Evolutionary conservation across 2,888 invertebrate species (phyloP), one percentile per base, ranked within the genome.

Genomic region (Pantelozetes paolii): DNA sequence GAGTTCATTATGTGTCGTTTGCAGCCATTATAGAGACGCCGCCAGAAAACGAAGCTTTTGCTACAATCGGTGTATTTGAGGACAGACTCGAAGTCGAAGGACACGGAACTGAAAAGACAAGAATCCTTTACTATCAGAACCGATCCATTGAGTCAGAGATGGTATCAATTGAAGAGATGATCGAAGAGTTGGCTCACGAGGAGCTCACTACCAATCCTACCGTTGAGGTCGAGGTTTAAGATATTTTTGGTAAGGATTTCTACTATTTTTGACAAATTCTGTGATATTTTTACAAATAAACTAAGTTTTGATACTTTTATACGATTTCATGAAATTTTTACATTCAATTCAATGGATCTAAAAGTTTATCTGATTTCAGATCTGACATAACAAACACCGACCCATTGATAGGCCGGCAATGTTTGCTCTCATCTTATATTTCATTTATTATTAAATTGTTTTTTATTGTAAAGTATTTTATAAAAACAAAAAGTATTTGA

Each of bases 21-120:
- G 80, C 80, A 15, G 83, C 81, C 18, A 79, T 82, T 6, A 78
- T 83, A 20, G 82, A 83, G 75, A 80, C 80, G 6, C 77, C 79
- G 9, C 78, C 80, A 1, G 79, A 78, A 30, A 76, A 76, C 2
- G 64, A 78, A 78, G 76, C 79, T 75, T 82, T 80, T 77, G 81
- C 81, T 15, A 81, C 81, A 3, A 79, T 79, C 23, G 77, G 79
- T 67, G 74, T 82, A 30, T 80, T 78, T 76, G 71, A 78, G n/a
- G 77, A 80, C 40, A 71, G 73, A 36, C 50, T 82, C 28, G 75
- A 77, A 13, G 78, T 82, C 20, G 64, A 77, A 57, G 82, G 82
- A 18, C 72, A 75, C 74, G 78, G 78, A 13, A n/a, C 71, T 18
- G 78, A 78, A 73, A 30, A 74, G 32, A 40, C 40, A 13, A 18